Base-by-base conservation (phyloP, 64 coral and sea anemone species). In the Cladopsammia gracilis region DNA sequence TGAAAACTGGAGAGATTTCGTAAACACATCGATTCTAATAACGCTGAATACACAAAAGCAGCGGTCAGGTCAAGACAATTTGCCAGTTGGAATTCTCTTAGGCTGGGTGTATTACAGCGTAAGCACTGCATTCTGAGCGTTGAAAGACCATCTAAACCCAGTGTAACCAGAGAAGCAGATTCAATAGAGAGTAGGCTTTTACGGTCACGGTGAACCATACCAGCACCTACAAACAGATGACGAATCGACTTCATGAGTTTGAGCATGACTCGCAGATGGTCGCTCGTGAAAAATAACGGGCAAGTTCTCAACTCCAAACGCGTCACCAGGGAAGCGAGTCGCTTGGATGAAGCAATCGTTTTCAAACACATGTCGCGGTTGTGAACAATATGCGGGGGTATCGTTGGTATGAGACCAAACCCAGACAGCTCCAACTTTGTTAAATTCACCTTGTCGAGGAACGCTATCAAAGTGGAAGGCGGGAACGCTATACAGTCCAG, bases 131-230 rank as follows among this genome's bases (percentile, higher is more conserved):
- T 83, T 83, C 79, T 16, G 8, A 83, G 44, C 6, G 79, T 83
- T 22, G 79, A 65, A 5, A 83, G 60, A 9, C 79, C 79, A 46
- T 83, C 79, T 60, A 83, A 47, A 10, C 26, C 60, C 9, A 83
- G 34, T 45, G 79, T 83, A 10, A 48, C 7, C 23, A 83, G 58
- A 4, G 79, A 65, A 0, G 58, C 15, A 10, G 79, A 83, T 46
- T 83, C 79, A 34, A 83, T 64, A 57, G 79, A 83, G 7, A 83
- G 44, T 58, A 83, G 59, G 42, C 79, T 83, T 65, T 83, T 83
- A 15, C 14, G 58, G 26, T 83, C 79, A 47, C 79, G 79, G 43
- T 83, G 79, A 83, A 83, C 42, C 79, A 83, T 46, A n/a, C 79
- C 79, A 64, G 79, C 58, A 20, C 79, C 79, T 20, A 83, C 60